Evolutionary conservation across 2,113 vertebrate species (phyloP).

Genomic region (Eretmochelys imbricata): DNA sequence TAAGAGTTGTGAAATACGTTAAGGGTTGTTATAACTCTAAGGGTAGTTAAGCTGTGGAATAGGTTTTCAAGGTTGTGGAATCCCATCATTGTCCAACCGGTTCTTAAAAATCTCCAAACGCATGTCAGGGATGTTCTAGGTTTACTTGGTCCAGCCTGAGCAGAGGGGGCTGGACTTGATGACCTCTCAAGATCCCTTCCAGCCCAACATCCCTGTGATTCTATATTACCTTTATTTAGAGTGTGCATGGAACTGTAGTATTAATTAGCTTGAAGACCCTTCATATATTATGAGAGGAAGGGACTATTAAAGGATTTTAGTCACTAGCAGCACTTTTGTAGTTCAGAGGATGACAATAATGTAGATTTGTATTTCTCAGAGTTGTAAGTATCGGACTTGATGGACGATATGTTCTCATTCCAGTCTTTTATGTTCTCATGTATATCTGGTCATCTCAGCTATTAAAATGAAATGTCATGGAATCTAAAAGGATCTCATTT

Average conservation of each 20-base stretch:
- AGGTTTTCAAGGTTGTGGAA: not conserved
- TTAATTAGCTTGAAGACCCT: not conserved
- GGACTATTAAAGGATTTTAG: not conserved
- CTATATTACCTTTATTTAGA: not conserved
- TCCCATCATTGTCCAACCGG: not conserved
- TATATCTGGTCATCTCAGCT: not conserved
- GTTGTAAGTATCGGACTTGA: not conserved
- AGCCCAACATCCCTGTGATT: not conserved
- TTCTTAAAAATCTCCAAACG: not conserved
- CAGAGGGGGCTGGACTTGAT: not conserved
- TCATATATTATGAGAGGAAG: not conserved
- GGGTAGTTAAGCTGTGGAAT: not conserved
- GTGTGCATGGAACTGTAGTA: not conserved
- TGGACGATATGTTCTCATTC: not conserved
- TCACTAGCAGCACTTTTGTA: not conserved
- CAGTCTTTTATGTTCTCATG: not conserved
- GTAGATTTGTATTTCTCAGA: not conserved
- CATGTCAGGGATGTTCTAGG: not conserved
- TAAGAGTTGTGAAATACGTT: not conserved
- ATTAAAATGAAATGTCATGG: slow-evolving; percentile 4
- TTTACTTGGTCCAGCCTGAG: not conserved
- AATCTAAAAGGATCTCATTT: not conserved
- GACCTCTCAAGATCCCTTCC: not conserved
- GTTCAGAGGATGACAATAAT: not conserved
- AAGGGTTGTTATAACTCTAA: not conserved